Conservation (phyloP, 2,113 vertebrate species). For the Vireo altiloquus region DNA sequence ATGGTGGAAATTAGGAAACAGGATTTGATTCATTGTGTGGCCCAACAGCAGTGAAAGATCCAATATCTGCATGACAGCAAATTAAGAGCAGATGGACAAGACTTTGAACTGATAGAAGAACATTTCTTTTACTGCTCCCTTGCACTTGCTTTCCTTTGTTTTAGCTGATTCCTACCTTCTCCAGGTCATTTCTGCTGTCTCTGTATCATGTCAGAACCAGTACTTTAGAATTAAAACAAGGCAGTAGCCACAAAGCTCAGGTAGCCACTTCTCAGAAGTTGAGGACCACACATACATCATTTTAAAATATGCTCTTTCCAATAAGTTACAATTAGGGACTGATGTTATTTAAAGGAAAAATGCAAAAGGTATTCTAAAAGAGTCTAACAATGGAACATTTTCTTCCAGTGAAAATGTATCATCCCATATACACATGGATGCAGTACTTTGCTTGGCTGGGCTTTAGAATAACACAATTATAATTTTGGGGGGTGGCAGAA, state of each 20-base stretch:
- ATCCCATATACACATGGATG: background rate
- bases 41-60: background rate
- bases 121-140: background rate
- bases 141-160: constrained; percentile 3
- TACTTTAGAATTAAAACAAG: background rate
- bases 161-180: background rate
- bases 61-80: background rate
- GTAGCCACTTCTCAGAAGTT: background rate
- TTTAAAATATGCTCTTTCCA: background rate
- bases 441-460: background rate
- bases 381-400: background rate
- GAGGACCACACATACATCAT: background rate
- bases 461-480: background rate
- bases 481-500: background rate
- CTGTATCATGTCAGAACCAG: background rate
- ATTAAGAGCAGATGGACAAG: constrained; percentile 22
- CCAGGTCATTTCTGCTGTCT: background rate
- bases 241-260: background rate
- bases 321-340: background rate
- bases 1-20: constrained; percentile 7
- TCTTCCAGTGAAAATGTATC: background rate
- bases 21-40: constrained; percentile 4
- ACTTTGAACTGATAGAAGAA: background rate
- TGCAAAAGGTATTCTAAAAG: background rate
- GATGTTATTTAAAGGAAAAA: background rate